Evolutionary conservation across 30 jellyfish, hydroid and myxozoan species (phyloP).

Genomic region (Phacellophora camtschatica): DNA sequence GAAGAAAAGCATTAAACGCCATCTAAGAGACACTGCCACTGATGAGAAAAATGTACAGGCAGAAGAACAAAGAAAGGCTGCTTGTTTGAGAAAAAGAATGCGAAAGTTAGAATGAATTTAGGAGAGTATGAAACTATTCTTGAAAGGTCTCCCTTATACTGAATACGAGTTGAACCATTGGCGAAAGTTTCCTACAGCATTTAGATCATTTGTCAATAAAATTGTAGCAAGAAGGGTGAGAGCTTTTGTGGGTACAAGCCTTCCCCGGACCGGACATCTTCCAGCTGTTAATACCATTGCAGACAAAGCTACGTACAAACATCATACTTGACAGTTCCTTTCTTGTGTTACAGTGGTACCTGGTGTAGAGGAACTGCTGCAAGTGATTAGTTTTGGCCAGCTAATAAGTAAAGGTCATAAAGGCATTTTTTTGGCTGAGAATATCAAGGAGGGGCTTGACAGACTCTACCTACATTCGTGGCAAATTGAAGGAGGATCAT

Average conservation of each 20-base stretch:
- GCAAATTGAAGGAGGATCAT: not conserved
- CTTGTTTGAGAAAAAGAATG: conserved; percentile 22
- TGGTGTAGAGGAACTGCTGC: conserved; percentile 26
- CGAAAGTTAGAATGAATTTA: conserved; percentile 38
- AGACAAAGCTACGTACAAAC: conserved; percentile 47
- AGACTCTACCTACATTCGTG: not conserved
- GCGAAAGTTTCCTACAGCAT: conserved; percentile 2
- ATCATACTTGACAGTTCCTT: conserved; percentile 29
- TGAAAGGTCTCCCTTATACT: conserved; percentile 40
- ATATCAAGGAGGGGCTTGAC: not conserved
- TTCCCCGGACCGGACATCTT: conserved; percentile 37
- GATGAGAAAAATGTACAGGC: conserved; percentile 13
- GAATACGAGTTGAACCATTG: not conserved
- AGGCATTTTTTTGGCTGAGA: not conserved
- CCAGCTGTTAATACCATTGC: conserved; percentile 32
- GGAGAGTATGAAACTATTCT: conserved; percentile 16
- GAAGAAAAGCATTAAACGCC: conserved; percentile 33
- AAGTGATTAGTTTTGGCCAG: conserved; percentile 28
- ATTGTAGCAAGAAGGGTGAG: conserved; percentile 25
- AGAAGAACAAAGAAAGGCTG: conserved; percentile 28
- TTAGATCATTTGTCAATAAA: conserved; percentile 6
- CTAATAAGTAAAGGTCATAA: conserved; percentile 17
- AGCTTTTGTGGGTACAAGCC: conserved; percentile 16
- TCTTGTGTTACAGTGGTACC: conserved; percentile 45
- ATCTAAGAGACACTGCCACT: conserved; percentile 4